phyloP scores from a whole-genome alignment of 2,113 vertebrate genomes.

The Nannobrachium achirus region DNA sequence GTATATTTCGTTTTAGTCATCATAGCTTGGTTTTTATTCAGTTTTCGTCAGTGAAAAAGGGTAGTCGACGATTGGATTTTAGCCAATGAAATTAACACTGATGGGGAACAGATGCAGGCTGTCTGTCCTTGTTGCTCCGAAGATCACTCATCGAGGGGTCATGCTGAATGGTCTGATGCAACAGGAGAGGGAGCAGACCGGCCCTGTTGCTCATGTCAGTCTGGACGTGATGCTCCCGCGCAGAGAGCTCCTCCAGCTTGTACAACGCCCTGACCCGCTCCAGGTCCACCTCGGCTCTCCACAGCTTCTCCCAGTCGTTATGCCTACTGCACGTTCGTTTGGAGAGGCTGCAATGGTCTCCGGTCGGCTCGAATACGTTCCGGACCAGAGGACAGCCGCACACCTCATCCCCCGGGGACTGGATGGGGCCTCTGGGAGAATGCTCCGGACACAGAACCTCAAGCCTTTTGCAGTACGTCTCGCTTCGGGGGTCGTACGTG shows the following conservation, averaged over 20 bases:
- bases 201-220: conserved; percentile 94
- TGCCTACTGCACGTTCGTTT: conserved; percentile 93
- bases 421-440: conserved; percentile 88
- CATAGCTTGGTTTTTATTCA: too few relatives aligned
- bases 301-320: conserved; percentile 94
- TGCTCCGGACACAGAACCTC: conserved; percentile 94
- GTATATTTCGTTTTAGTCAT: too few relatives aligned
- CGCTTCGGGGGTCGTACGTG: conserved; percentile 93
- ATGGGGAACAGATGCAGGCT: conserved; percentile 51
- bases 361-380: conserved; percentile 89
- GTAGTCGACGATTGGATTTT: too few relatives aligned
- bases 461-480: conserved; percentile 93
- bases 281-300: conserved; percentile 91
- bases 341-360: conserved; percentile 89
- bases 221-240: conserved; percentile 91
- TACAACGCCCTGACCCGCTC: conserved; percentile 95
- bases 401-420: conserved; percentile 89
- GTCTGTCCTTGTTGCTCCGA: conserved; percentile 87
- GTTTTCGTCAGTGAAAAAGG: too few relatives aligned
- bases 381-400: conserved; percentile 91
- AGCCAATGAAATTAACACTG: too few relatives aligned
- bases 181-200: conserved; percentile 90
- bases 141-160: conserved; percentile 90
- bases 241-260: conserved; percentile 93
- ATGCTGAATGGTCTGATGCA: conserved; percentile 94